Evolutionary conservation across 2,797 vertebrate species (phyloP).

Genomic region (Epinephelus awoara): DNA sequence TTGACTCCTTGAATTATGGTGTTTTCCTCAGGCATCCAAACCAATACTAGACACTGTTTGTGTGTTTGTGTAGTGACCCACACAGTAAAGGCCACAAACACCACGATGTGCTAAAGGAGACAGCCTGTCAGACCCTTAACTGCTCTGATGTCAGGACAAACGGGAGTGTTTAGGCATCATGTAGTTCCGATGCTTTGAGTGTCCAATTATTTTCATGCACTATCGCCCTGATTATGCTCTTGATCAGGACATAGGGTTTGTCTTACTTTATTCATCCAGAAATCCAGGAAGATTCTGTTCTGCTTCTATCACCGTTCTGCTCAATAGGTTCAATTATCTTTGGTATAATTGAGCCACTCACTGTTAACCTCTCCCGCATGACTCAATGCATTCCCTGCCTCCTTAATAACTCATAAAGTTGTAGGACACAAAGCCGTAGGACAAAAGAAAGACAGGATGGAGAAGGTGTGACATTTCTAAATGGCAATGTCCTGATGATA

Average conservation of each 20-base stretch:
- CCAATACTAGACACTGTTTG: slow-evolving; percentile 63
- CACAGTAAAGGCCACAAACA: slow-evolving; percentile 64
- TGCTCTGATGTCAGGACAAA: slow-evolving; percentile 71
- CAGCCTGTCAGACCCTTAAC: slow-evolving; percentile 73
- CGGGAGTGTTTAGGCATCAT: slow-evolving; percentile 62
- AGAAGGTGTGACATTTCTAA: slow-evolving; percentile 84
- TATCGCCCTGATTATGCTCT: slow-evolving; percentile 67
- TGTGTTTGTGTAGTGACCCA: slow-evolving; percentile 75
- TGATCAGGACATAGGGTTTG: slow-evolving; percentile 61
- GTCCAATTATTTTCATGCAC: slow-evolving; percentile 80
- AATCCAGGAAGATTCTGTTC: slow-evolving; percentile 47
- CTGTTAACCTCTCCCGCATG: slow-evolving; percentile 59
- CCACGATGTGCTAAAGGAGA: slow-evolving; percentile 67
- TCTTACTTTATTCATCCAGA: slow-evolving; percentile 54
- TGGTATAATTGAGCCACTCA: slow-evolving; percentile 57
- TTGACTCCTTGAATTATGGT: slow-evolving; percentile 79
- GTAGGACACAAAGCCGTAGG: slow-evolving; percentile 58
- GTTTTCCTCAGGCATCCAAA: slow-evolving; percentile 63
- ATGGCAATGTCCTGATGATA: slow-evolving; percentile 81
- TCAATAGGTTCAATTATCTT: slow-evolving; percentile 69
- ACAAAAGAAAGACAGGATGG: slow-evolving; percentile 57
- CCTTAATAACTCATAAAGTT: slow-evolving; percentile 69
- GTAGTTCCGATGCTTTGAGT: slow-evolving; percentile 53
- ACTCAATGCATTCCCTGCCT: slow-evolving; percentile 50
- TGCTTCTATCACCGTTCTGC: slow-evolving; percentile 47